Evolutionary conservation across 2,113 vertebrate genomes (phyloP).

Genomic region (Dasyurus viverrinus): DNA sequence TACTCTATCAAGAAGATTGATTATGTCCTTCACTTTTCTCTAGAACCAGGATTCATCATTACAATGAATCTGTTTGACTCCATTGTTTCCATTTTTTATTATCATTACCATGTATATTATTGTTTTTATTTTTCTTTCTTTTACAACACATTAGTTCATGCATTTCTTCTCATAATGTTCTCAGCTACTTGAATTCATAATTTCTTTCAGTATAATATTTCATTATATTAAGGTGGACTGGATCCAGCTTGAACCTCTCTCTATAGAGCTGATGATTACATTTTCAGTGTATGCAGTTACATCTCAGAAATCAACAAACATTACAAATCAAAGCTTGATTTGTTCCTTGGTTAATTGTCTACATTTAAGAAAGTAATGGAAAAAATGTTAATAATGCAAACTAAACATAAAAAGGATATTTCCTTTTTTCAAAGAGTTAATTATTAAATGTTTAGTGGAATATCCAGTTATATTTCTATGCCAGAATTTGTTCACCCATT

Average conservation of each 20-base stretch:
- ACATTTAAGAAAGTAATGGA: neutral
- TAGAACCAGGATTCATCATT: neutral
- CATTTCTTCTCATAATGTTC: neutral
- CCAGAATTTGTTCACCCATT: neutral
- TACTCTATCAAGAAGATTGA: neutral
- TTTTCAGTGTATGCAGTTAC: neutral
- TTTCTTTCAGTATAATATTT: neutral
- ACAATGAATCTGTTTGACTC: neutral
- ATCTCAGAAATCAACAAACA: neutral
- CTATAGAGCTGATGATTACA: neutral
- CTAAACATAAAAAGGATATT: neutral
- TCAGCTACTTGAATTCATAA: neutral
- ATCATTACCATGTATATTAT: neutral
- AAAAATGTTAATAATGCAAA: neutral
- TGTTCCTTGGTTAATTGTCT: neutral
- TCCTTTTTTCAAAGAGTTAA: neutral
- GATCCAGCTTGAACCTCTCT: neutral
- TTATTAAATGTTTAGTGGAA: neutral
- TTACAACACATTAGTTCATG: neutral
- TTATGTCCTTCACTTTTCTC: neutral
- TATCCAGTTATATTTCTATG: neutral
- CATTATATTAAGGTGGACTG: neutral
- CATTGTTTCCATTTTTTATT: neutral
- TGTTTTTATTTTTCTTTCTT: neutral
- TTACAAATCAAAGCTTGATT: neutral